Evolutionary conservation across 1,140 invertebrate genomes (phyloP), one percentile per base, ranked within the genome.

Genomic region (Bombus balteatus): DNA sequence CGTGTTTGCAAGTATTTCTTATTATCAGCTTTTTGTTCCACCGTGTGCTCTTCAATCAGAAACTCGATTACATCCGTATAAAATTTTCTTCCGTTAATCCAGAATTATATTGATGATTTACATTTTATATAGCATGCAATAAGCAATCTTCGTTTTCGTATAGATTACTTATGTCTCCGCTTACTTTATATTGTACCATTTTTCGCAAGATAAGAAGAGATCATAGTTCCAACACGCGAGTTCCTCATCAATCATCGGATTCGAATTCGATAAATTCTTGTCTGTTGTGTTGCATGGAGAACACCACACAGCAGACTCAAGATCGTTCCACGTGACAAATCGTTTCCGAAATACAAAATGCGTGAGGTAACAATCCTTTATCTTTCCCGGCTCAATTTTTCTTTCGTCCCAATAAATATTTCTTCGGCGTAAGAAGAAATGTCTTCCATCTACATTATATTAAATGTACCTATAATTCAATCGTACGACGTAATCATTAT

Each of bases 261-360:
- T 65, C 71, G 53, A 82, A 82, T 47, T 25, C 57, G 25, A 75
- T 82, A 82, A 75, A 82, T 82, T 65, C 71, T 18, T 25, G 57
- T 75, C 72, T 22, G 37, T n/a, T 15, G 25, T n/a, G 41, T 75
- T 82, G 71, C 71, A 37, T 73, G 41, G 2, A 47, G 65, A 75
- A 62, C n/a, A 10, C 1, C 22, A 28, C 3, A 53, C n/a, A 5
- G 12, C 10, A 4, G 18, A 10, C 34, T 34, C 8, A n/a, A 53
- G 34, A 41, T 72, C 53, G 47, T 62, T 62, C 32, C 37, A 12
- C 47, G 25, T 81, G 70, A 81, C 71, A 66, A 82, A 82, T 41
- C 53, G 10, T 41, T 47, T 47, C 0, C 71, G 5, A 82, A 82
- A 39, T 47, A 37, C 39, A 32, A 47, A 74, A 37, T 28, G 28